These are phyloP conservation scores for Diabrotica undecimpunctata DNA, from an alignment of 1,140 invertebrate species.

Conservation along the genomic window DNA sequence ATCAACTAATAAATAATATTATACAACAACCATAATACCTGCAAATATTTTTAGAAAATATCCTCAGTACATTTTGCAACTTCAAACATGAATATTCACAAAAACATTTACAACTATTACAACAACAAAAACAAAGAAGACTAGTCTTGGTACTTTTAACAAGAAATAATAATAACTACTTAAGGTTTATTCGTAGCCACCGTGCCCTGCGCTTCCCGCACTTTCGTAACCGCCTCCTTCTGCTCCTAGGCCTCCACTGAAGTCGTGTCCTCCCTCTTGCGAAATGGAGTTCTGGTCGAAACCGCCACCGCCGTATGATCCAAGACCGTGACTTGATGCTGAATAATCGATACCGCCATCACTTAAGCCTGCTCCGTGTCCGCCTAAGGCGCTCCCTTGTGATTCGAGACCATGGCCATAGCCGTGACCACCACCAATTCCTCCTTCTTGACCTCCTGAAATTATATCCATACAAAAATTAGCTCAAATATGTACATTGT, in stretches of 20 bases:
- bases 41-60: too few relatives aligned
- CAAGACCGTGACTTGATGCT: conserved; percentile 19
- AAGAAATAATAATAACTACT: too few relatives aligned
- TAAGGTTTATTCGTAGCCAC: conserved; percentile 34
- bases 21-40: too few relatives aligned
- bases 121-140: too few relatives aligned
- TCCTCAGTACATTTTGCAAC: too few relatives aligned
- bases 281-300: conserved; percentile 27
- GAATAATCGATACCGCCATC: conserved; percentile 15
- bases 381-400: conserved; percentile 10
- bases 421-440: conserved; percentile 27
- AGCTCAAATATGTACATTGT: neutral
- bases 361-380: conserved; percentile 20
- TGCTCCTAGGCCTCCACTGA: conserved; percentile 26
- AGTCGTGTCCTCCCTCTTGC: conserved; percentile 30
- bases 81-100: too few relatives aligned
- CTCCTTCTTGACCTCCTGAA: conserved; percentile 23
- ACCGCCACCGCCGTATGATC: conserved; percentile 23
- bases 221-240: conserved; percentile 21
- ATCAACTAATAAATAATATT: too few relatives aligned
- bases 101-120: too few relatives aligned
- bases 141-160: too few relatives aligned
- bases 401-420: too few relatives aligned
- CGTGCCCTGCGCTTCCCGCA: conserved; percentile 32
- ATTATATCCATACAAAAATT: conserved; percentile 4